Percentiles rank a stretch among this genome's conserved stretches.
These are phyloP conservation scores for Parotocinclus haroldoi DNA, from an alignment of 2,797 vertebrate species.

Conservation along the genomic window DNA sequence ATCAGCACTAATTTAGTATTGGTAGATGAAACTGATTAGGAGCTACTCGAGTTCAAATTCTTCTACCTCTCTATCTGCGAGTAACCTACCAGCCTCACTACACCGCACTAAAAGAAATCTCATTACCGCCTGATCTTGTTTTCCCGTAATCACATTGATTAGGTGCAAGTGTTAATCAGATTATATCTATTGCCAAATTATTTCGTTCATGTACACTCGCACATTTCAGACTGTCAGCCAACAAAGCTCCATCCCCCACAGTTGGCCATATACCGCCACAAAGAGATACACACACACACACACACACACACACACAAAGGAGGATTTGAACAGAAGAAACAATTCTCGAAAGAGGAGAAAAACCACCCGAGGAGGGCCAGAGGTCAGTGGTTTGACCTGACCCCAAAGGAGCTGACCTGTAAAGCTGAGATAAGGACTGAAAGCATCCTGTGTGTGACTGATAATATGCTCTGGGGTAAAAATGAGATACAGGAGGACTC, in stretches of 20 bases:
- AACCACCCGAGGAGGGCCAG: constrained; percentile 44
- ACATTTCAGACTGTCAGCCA: constrained; percentile 10
- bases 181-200: too few species aligned
- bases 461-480: constrained; percentile 53
- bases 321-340: constrained; percentile 39
- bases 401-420: constrained; percentile 64
- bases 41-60: too few species aligned
- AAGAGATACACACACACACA: constrained; percentile 18
- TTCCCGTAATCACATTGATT: too few species aligned
- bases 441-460: constrained; percentile 71
- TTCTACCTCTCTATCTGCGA: too few species aligned
- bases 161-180: too few species aligned
- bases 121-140: too few species aligned
- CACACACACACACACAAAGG: constrained; percentile 25
- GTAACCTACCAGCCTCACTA: too few species aligned
- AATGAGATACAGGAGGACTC: constrained; percentile 49
- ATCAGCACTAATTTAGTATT: too few species aligned
- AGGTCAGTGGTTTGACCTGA: constrained; percentile 70
- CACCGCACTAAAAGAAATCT: too few species aligned
- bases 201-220: too few species aligned
- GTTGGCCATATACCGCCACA: constrained; percentile 3
- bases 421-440: constrained; percentile 67
- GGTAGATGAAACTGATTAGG: too few species aligned
- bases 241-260: constrained; percentile 30
- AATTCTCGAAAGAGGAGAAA: constrained; percentile 46